Evolutionary conservation across 2,113 vertebrate genomes (phyloP), one percentile per base, ranked within the genome.

Genomic region (Lepidothrix coronata): DNA sequence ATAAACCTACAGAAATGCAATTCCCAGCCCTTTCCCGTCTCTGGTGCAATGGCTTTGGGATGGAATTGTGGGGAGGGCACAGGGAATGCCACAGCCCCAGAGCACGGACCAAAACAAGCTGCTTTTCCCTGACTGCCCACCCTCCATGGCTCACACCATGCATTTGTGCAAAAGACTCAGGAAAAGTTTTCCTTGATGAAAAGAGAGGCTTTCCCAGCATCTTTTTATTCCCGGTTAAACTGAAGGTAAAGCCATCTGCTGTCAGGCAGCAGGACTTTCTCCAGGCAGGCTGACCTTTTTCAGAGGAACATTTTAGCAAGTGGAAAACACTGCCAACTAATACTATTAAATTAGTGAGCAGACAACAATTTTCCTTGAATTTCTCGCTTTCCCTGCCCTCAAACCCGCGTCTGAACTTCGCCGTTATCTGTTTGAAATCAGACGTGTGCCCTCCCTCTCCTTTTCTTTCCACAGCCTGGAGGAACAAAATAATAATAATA

Each of bases 221-320:
- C 31, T n/a, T 85, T 87, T 67, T 19, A 25, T 6, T 71, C 52
- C 77, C 67, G 33, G 57, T 89, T 89, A 83, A 72, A 27, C 1
- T 82, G 39, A 73, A 94, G 81, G 87, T 65, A 92, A 92, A 92
- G 52, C 71, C 84, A 70, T 93, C 81, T 84, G 31, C 78, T 83
- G 20, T 59, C 71, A 67, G 37, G 41, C 78, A 44, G 52, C 58
- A 78, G 71, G 82, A 95, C 5, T 21, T 33, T 33, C 49, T 82
- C 55, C 91, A 97, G 63, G 27, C 78, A 62, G 81, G 9, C 72
- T 96, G 91, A 96, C 89, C 90, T 93, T 96, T 96, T 54, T 63
- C 57, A 58, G 78, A 88, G 95, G 90, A 96, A 95, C 57, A 88
- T 95, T 92, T 96, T 89, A 93, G 82, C 65, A 68, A 43, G 75